Conservation (phyloP, 1,140 invertebrate species). For the Cecropterus lyciades region DNA sequence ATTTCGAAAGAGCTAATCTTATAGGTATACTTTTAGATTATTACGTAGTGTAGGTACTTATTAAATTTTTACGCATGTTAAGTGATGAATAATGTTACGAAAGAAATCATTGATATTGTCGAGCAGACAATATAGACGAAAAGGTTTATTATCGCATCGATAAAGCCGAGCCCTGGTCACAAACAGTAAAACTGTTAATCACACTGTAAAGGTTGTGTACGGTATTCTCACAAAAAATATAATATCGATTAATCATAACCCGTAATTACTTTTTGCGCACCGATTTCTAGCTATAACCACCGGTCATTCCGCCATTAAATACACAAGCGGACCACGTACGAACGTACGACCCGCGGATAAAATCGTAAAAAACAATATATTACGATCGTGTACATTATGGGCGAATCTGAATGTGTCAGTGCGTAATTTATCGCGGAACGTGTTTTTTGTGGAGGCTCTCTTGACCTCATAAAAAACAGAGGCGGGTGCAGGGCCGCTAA, state of each 20-base stretch:
- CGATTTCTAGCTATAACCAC: constrained; percentile 26
- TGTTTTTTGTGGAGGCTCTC: constrained; percentile 79
- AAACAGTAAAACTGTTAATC: background rate
- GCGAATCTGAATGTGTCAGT: constrained; percentile 81
- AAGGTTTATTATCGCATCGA: too few species aligned
- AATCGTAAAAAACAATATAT: constrained; percentile 74
- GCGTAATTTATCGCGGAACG: constrained; percentile 79
- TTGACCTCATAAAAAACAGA: constrained; percentile 83
- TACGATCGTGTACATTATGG: constrained; percentile 77
- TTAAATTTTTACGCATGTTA: too few species aligned
- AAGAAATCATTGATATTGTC: too few species aligned
- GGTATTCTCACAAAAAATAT: constrained; percentile 24
- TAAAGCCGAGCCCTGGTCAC: too few species aligned
- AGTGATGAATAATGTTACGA: too few species aligned
- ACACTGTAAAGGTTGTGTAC: background rate
- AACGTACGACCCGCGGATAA: constrained; percentile 29
- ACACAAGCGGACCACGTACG: constrained; percentile 18
- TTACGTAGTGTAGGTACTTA: too few species aligned
- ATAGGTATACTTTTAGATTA: too few species aligned
- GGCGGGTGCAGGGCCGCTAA: constrained; percentile 61
- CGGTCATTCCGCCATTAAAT: constrained; percentile 28
- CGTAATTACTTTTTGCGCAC: constrained; percentile 17
- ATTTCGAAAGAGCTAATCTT: too few species aligned
- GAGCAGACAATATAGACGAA: too few species aligned
- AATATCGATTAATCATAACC: constrained; percentile 33